Conservation (phyloP, 2,113 vertebrate species). For the Oenanthe oenanthe region DNA sequence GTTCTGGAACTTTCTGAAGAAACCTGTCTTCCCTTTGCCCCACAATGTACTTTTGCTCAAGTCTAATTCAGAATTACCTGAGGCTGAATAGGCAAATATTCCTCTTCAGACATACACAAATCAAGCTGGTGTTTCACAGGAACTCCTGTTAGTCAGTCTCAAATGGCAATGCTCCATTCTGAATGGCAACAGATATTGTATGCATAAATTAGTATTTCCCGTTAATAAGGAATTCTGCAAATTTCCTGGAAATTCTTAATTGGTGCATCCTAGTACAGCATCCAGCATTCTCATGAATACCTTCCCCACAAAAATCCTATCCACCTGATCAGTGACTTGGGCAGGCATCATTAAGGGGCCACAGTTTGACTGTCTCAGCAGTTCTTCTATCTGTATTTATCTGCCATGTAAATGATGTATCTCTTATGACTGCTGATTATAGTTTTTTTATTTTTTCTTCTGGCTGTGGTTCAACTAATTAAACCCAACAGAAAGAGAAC, state of each 20-base stretch:
- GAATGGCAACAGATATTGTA: not conserved
- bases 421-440: not conserved
- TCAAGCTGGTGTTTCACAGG: not conserved
- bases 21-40: not conserved
- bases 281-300: not conserved
- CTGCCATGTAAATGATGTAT: not conserved
- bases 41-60: not conserved
- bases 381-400: not conserved
- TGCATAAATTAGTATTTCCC: not conserved
- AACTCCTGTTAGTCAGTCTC: not conserved
- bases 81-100: not conserved
- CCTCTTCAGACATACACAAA: not conserved
- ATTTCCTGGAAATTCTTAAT: not conserved
- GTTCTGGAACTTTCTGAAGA: not conserved
- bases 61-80: not conserved
- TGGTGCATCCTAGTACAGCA: not conserved
- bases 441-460: not conserved
- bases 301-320: not conserved
- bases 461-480: not conserved
- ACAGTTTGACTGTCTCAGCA: not conserved
- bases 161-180: rapidly evolving
- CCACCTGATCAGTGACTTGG: not conserved
- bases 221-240: not conserved
- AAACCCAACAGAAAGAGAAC: not conserved
- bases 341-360: not conserved